Percentiles rank a stretch among this genome's conserved stretches.
These are phyloP conservation scores for Thrips palmi DNA, from an alignment of 1,140 invertebrate genomes.

Conservation along the genomic window DNA sequence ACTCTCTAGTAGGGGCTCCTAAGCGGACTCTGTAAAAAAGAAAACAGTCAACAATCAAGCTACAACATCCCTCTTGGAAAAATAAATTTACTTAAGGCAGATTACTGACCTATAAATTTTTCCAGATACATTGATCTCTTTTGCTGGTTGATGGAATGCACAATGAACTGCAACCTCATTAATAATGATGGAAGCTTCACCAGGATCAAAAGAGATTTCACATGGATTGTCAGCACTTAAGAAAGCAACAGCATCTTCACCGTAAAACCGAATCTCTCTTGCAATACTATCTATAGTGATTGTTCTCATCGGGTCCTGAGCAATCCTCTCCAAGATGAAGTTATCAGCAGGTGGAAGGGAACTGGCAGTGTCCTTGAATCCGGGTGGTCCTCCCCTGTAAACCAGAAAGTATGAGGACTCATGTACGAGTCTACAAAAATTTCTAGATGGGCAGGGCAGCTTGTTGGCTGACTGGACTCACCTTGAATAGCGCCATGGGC, in stretches of 20 bases:
- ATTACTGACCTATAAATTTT: constrained; percentile 33
- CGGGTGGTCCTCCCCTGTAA: background rate
- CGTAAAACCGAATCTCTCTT: constrained; percentile 72
- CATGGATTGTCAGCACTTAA: constrained; percentile 66
- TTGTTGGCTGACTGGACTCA: too few species aligned
- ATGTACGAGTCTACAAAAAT: too few species aligned
- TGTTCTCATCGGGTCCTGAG: constrained; percentile 47
- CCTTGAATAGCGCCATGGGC: too few species aligned
- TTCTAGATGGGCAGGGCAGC: too few species aligned
- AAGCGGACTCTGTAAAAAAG: constrained; percentile 47
- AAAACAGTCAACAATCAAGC: constrained; percentile 20
- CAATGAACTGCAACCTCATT: constrained; percentile 45
- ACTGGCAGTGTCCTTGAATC: too few species aligned
- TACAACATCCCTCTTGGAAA: constrained; percentile 4
- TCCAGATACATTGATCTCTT: constrained; percentile 48
- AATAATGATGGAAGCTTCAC: too few species aligned
- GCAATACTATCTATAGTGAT: constrained; percentile 68
- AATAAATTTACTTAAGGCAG: background rate
- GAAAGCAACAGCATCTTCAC: constrained; percentile 64
- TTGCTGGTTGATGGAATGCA: constrained; percentile 33
- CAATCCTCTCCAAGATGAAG: constrained; percentile 35
- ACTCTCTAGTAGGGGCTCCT: constrained; percentile 78
- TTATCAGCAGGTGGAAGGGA: constrained; percentile 35
- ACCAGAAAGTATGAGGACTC: too few species aligned
- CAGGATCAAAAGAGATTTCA: constrained; percentile 66